Evolutionary conservation across 2,113 vertebrate species (phyloP).

Genomic region (Tonatia bakeri): DNA sequence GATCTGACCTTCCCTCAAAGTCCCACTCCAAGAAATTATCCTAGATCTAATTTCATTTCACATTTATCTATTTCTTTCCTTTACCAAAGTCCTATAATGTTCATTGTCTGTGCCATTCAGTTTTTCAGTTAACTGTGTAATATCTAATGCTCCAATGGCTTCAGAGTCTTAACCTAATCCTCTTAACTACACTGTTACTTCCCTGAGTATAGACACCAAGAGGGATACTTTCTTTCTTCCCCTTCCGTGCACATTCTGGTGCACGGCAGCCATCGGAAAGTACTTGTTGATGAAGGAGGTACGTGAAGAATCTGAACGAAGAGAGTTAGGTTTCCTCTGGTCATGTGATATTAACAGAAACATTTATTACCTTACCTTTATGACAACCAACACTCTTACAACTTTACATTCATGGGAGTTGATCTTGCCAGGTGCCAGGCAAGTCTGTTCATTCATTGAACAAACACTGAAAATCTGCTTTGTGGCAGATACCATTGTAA

Average conservation of each 20-base stretch:
- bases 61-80: background rate
- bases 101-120: background rate
- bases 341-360: background rate
- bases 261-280: background rate
- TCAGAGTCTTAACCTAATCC: background rate
- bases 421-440: background rate
- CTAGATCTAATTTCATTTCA: conserved; percentile 27
- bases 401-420: background rate
- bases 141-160: background rate
- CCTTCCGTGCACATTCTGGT: background rate
- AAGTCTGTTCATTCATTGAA: conserved; percentile 18
- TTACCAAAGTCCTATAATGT: background rate
- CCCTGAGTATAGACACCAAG: background rate
- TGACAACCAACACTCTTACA: background rate
- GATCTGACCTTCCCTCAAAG: background rate
- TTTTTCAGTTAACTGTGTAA: conserved; percentile 30
- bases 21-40: background rate
- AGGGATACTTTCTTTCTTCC: background rate
- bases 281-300: background rate
- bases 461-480: conserved; percentile 12
- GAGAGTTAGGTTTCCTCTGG: background rate
- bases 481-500: background rate
- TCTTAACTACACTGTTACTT: background rate
- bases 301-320: conserved; percentile 15
- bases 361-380: background rate